Base-by-base conservation (phyloP, 2,888 invertebrate genomes). In the Schrankia costaestrigalis region DNA sequence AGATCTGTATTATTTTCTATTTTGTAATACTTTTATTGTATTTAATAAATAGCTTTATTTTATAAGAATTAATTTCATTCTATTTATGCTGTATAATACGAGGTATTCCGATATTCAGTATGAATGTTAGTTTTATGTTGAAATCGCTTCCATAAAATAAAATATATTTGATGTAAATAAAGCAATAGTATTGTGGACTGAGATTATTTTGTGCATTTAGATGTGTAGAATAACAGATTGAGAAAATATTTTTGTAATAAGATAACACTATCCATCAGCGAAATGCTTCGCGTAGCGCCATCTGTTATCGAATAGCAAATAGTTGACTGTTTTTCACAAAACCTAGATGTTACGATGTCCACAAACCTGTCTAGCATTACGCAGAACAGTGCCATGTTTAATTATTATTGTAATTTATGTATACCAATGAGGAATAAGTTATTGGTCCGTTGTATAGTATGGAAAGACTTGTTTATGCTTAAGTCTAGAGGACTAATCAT, bases 1-100 rank as follows among this genome's bases (percentile, higher is more conserved):
- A 86, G 86, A 87, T 87, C 86, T 87, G 86, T 87, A 87, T 87
- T 87, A 87, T 85, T 84, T 84, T 80, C 71, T 86, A 86, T 84
- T 83, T 85, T 85, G 77, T 87, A 85, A 78, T 82, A 80, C 78
- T 76, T 86, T 83, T 83, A 82, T 71, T 79, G 71, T 81, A 82
- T 85, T 82, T 78, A 78, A 56, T 73, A 70, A 64, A 54, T 62
- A 77, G 75, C 65, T 54, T 68, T 63, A 67, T 66, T 45, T 52
- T 47, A 48, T 81, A 80, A 79, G 78, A 56, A 69, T 74, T 73
- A 64, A 71, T 60, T 54, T 59, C 55, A 47, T 49, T 51, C 14
- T 56, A 85, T 85, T 79, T 83, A 82, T 84, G 78, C 76, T 79
- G 81, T 83, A 71, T 77, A 78, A 84, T 83, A 85, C 84, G 85